Evolutionary conservation across 2,797 vertebrate genomes (phyloP), one percentile per base, ranked within the genome.

Genomic region (Dryobates pubescens): DNA sequence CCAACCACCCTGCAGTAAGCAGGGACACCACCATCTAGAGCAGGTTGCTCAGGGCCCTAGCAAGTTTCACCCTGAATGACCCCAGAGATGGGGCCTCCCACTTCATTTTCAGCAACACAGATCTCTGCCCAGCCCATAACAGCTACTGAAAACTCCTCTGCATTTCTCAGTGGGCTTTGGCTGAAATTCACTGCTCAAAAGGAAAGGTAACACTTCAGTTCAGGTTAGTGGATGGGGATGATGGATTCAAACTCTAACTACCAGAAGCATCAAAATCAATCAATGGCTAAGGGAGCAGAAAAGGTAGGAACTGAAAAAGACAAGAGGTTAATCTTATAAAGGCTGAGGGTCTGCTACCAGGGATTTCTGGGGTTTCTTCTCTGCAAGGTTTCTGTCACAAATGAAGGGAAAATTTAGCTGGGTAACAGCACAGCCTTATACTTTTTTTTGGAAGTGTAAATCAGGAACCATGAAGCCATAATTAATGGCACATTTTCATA

Each of bases 401-500:
- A 74, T 69, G 5, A 94, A 83, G 93, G 36, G 9, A 41, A 82
- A 77, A 80, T 32, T 90, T 87, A 90, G 51, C 58, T 77, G 47
- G 22, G 24, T 87, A 90, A 92, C 41, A 45, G 41, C 71, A 80
- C 6, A 3, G 2, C 17, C 59, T 53, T 63, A 17, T 18, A 38
- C 75, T 61, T 90, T 38, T 90, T 38, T 89, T 82, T 29, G 56
- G 65, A 82, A 79, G 7, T 51, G 64, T 58, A 92, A 88, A 79
- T 74, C 54, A 74, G 65, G 12, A 93, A 87, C 90, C 8, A 82
- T 62, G 82, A 85, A 92, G 86, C 67, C 59, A 94, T 88, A 93
- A 94, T 82, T 96, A 91, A 92, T 88, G 20, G 7, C 6, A 85
- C 9, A 61, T 62, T 89, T 89, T 89, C 75, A 82, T 80, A 93